These are phyloP conservation scores for Cherax destructor DNA, from an alignment of 1,140 invertebrate species.

Conservation along the genomic window DNA sequence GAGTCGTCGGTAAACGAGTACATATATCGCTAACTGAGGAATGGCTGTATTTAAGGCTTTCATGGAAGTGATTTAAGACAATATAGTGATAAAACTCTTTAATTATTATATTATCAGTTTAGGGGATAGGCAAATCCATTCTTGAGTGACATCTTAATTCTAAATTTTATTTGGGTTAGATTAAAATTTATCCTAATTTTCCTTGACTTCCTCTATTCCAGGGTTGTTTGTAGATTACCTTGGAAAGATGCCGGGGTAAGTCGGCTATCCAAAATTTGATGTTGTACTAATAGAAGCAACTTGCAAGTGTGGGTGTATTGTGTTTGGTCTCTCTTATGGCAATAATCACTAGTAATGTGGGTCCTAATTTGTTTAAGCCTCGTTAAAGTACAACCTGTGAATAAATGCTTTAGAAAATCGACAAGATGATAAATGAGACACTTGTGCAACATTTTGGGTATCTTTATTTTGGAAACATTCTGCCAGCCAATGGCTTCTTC, in stretches of 20 bases:
- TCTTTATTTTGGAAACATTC: too few relatives aligned
- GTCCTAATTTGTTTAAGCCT: not conserved
- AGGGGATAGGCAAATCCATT: not conserved
- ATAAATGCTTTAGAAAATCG: too few relatives aligned
- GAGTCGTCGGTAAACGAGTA: too few relatives aligned
- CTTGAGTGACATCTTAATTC: not conserved
- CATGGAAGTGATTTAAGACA: not conserved
- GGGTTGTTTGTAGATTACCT: constrained; percentile 65
- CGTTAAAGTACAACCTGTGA: not conserved
- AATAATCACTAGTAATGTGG: constrained; percentile 17
- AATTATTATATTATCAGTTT: not conserved
- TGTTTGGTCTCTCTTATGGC: constrained; percentile 13
- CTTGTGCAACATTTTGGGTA: too few relatives aligned
- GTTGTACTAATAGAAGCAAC: constrained; percentile 57
- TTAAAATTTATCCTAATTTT: constrained; percentile 34
- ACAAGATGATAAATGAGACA: too few relatives aligned
- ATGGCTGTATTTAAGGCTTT: not conserved
- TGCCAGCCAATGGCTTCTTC: too few relatives aligned
- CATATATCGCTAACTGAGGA: too few relatives aligned
- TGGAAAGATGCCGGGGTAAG: constrained; percentile 69
- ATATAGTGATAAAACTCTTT: not conserved
- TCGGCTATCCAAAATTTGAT: constrained; percentile 38
- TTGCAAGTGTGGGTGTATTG: constrained; percentile 51
- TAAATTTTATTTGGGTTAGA: not conserved
- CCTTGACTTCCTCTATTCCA: constrained; percentile 57